Base-by-base conservation (phyloP, 2,113 vertebrate genomes). In the Amphiprion percula region DNA sequence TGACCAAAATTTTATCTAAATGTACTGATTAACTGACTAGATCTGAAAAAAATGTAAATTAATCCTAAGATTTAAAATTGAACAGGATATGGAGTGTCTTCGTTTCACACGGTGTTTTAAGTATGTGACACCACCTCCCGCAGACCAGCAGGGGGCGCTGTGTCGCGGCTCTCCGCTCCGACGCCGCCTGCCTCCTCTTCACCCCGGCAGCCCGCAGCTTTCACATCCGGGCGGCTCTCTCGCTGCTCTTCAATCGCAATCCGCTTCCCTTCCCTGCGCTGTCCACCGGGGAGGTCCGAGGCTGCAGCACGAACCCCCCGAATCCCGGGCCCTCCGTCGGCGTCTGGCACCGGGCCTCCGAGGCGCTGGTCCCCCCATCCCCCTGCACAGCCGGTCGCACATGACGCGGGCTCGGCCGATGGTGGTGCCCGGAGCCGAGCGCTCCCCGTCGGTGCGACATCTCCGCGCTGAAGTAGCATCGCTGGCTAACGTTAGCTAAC, bases 181-280 rank as follows among this genome's bases (percentile, higher is more conserved):
- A 50, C 41, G 23, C 50, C 56, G 10, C 44, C 11, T 9, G 44
- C 56, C 61, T 60, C 46, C 0, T 80, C 67, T 41, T 86, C 65
- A 74, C 79, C 81, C 79, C 84, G 77, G 83, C 73, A 70, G 58
- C 47, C 63, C 33, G 60, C 74, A 12, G 69, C 88, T 74, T 87
- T 79, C 68, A 88, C 90, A 91, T 94, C 95, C 95, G 94, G 94
- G 92, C 88, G 76, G 59, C 81, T 77, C 80, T 66, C 46, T 83
- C 39, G 87, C 86, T 83, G 50, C 80, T 77, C 77, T 88, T 82
- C 82, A 85, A 74, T 85, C 86, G 81, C 90, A 67, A 79, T 88
- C 90, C 66, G 87, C 81, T 64, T 87, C 85, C 79, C 80, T 77
- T 72, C 79, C 85, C 87, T 90, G 77, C 79, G 76, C 85, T 85